Conservation (phyloP, 2,113 vertebrate genomes). For the Leptodactylus fuscus region DNA sequence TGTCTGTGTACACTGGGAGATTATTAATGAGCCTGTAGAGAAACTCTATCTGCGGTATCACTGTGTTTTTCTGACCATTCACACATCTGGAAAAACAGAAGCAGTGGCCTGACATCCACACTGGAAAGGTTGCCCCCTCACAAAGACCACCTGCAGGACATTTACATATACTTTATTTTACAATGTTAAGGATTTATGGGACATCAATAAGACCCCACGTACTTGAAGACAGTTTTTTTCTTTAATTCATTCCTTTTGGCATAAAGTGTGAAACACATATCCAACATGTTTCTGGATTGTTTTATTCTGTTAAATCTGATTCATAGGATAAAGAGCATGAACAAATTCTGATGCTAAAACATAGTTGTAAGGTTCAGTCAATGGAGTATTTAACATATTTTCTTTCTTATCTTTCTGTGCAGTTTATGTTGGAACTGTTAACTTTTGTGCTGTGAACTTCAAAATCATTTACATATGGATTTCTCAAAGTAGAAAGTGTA, state of each 20-base stretch:
- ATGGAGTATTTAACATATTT: not conserved
- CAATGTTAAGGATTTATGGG: no score
- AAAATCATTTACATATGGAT: not conserved
- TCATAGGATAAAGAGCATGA: not conserved
- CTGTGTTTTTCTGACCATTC: slow-evolving; percentile 65
- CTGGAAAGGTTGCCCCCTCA: slow-evolving; percentile 67
- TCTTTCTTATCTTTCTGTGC: not conserved
- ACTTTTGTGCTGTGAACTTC: not conserved
- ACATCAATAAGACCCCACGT: not conserved
- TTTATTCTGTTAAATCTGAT: not conserved
- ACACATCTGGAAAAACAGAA: slow-evolving; percentile 77
- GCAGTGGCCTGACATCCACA: slow-evolving; percentile 65
- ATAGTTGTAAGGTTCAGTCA: not conserved
- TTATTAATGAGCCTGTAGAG: slow-evolving; percentile 68
- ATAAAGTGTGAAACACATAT: not conserved
- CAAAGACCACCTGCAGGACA: slow-evolving; percentile 64
- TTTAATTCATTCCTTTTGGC: not conserved
- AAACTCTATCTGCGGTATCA: slow-evolving; percentile 72
- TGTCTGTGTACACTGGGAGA: slow-evolving; percentile 69
- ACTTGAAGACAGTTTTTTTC: not conserved
- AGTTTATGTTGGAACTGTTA: not conserved
- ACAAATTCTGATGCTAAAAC: not conserved
- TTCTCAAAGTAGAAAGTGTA: not conserved
- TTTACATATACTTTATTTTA: slow-evolving; percentile 58
- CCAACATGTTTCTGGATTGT: not conserved